A percentile compares a stretch with the other conserved stretches of the same genome.
These are phyloP conservation scores for Cheirogaleus major DNA, from an alignment of 2,797 vertebrate genomes.

Conservation along the genomic window DNA sequence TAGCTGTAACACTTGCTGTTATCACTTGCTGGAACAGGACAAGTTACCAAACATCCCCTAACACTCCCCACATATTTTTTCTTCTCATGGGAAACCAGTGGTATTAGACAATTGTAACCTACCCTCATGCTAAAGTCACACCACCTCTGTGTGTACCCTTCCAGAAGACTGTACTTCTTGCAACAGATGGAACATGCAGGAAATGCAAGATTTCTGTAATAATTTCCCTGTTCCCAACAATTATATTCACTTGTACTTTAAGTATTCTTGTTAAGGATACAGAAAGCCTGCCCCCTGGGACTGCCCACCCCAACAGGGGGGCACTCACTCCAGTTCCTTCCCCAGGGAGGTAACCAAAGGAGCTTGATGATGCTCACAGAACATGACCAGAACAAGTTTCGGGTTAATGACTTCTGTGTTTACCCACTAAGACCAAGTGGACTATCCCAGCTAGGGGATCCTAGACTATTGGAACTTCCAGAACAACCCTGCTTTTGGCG, in stretches of 20 bases:
- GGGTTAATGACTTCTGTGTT: constrained; percentile 12
- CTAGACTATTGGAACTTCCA: not conserved
- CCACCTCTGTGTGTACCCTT: not conserved
- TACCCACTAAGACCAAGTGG: not conserved
- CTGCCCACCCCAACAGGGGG: not conserved
- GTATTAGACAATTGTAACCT: not conserved
- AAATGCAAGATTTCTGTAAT: not conserved
- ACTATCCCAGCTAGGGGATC: not conserved
- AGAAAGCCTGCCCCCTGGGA: not conserved
- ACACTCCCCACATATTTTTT: not conserved
- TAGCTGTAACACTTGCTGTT: too few relatives aligned
- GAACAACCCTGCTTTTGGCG: not conserved
- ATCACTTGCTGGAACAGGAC: not conserved
- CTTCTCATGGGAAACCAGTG: not conserved
- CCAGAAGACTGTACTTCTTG: not conserved
- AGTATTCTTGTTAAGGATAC: not conserved
- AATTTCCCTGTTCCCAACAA: not conserved
- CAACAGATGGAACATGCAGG: not conserved
- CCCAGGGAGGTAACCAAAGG: not conserved
- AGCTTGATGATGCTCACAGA: not conserved
- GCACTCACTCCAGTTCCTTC: not conserved
- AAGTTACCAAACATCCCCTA: not conserved
- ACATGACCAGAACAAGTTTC: not conserved
- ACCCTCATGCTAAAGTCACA: not conserved
- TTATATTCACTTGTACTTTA: not conserved